Evolutionary conservation across 2,888 invertebrate species (phyloP).

Genomic region (Athetis lepigone): DNA sequence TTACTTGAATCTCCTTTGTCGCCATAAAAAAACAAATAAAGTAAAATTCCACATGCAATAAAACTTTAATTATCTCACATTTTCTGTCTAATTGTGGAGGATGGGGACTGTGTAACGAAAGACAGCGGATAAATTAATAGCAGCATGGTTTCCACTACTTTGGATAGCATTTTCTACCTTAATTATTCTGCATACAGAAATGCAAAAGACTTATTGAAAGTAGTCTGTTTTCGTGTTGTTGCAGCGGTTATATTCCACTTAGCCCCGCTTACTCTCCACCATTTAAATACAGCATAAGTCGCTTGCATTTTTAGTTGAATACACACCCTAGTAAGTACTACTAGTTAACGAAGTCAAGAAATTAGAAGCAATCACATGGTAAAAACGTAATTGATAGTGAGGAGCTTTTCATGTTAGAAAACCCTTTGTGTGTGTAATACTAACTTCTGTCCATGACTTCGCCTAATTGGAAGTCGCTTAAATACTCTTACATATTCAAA

Average conservation of each 20-base stretch:
- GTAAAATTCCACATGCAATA: conserved; percentile 8
- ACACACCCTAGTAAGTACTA: not conserved
- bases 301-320: not conserved
- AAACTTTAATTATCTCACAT: conserved; percentile 19
- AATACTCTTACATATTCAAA: no score
- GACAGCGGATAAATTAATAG: not conserved
- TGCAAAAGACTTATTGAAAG: no score
- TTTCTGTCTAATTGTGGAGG: conserved; percentile 3
- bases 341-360: conserved; percentile 6
- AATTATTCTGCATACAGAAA: no score
- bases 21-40: conserved; percentile 24
- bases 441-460: not conserved
- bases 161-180: no score
- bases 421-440: conserved; percentile 32
- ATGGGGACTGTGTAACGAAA: not conserved
- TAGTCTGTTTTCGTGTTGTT: no score
- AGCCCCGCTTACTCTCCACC: no score
- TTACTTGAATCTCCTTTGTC: not conserved
- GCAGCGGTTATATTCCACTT: no score
- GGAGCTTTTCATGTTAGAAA: conserved; percentile 11
- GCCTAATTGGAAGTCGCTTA: not conserved
- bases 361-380: conserved; percentile 28
- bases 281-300: not conserved
- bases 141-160: not conserved
- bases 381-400: conserved; percentile 20